These are phyloP conservation scores for Hybognathus amarus DNA, from an alignment of 2,797 vertebrate species.

Conservation along the genomic window DNA sequence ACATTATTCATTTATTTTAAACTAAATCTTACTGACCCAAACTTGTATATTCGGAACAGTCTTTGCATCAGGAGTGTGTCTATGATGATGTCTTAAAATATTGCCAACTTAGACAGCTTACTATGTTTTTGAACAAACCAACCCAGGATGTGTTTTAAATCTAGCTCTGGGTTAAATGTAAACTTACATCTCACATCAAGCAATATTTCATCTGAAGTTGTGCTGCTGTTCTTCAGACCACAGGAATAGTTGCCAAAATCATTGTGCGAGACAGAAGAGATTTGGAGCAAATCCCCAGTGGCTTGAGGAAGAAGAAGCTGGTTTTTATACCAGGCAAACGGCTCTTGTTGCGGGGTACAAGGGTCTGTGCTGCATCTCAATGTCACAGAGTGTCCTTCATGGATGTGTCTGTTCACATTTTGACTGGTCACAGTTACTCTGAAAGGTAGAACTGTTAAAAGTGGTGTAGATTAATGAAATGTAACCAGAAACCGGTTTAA, in stretches of 20 bases:
- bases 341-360: constrained; percentile 3
- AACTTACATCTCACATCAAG: constrained; percentile 53
- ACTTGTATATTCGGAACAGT: not conserved
- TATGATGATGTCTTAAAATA: too few relatives aligned
- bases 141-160: not conserved
- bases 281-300: not conserved
- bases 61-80: too few relatives aligned
- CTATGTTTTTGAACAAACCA: not conserved
- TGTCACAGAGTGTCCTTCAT: constrained; percentile 41
- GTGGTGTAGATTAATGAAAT: not conserved
- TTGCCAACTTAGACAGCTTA: not conserved
- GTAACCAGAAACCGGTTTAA: not conserved
- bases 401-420: not conserved
- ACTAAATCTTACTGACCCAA: too few relatives aligned
- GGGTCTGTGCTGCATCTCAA: constrained; percentile 23
- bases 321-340: constrained; percentile 41
- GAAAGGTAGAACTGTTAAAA: constrained; percentile 27
- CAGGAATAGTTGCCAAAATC: constrained; percentile 40
- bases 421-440: not conserved
- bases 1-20: too few relatives aligned
- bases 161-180: not conserved
- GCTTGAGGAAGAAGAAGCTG: constrained; percentile 12
- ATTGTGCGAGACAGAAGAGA: not conserved
- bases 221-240: constrained; percentile 3
- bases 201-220: not conserved